phyloP scores from a whole-genome alignment of 2,888 invertebrate genomes.

The Adelphocoris suturalis region DNA sequence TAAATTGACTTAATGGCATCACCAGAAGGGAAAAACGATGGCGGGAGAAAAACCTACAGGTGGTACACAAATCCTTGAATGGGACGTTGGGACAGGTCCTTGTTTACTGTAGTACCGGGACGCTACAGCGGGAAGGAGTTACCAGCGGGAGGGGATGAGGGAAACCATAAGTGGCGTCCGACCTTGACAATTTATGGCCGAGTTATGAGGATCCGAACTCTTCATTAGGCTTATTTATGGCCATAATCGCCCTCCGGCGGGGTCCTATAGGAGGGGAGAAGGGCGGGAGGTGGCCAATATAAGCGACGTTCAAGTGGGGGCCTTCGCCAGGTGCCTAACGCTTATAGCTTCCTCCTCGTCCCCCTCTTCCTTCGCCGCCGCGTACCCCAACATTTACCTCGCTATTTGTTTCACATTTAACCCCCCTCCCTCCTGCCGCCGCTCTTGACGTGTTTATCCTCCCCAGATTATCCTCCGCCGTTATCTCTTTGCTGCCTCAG shows the following conservation, averaged over 20 bases:
- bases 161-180: conserved; percentile 51
- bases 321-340: conserved; percentile 47
- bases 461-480: conserved; percentile 52
- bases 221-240: conserved; percentile 76
- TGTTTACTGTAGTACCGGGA: not conserved
- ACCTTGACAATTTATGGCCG: conserved; percentile 74
- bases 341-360: not conserved
- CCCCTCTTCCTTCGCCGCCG: not conserved
- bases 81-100: conserved; percentile 61
- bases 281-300: conserved; percentile 51
- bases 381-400: conserved; percentile 57
- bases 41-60: conserved; percentile 56
- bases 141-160: not conserved
- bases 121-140: not conserved
- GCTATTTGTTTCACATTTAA: conserved; percentile 66
- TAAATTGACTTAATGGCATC: conserved; percentile 57
- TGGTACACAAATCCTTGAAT: conserved; percentile 67
- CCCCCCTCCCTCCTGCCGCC: not conserved
- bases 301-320: conserved; percentile 49
- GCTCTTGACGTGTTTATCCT: conserved; percentile 59
- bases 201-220: conserved; percentile 74
- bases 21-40: not conserved
- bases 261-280: conserved; percentile 16
- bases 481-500: conserved; percentile 38
- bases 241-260: conserved; percentile 72